A percentile compares a stretch with the other conserved stretches of the same genome.
These are phyloP conservation scores for Oostethus manadensis DNA, from an alignment of 2,113 vertebrate genomes.

Conservation along the genomic window DNA sequence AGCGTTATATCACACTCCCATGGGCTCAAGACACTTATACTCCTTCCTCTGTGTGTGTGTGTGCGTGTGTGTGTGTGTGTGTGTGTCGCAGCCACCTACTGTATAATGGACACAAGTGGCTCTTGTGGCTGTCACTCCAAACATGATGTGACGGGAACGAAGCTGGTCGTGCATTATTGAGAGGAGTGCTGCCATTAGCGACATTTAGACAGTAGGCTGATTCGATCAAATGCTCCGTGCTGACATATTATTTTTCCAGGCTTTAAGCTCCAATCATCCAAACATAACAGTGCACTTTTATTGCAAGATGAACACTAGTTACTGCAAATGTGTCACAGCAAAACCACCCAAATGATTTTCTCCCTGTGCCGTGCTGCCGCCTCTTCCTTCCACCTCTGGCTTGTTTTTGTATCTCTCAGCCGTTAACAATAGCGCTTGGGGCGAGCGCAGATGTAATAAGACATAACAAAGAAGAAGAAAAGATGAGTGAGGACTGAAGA, in stretches of 20 bases:
- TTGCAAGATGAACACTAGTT: slow-evolving; percentile 31
- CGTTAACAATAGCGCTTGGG: slow-evolving; percentile 53
- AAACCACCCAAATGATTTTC: slow-evolving; percentile 36
- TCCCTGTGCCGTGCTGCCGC: slow-evolving; percentile 20
- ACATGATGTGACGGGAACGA: slow-evolving; percentile 30
- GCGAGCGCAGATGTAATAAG: slow-evolving; percentile 57
- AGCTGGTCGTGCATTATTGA: slow-evolving; percentile 62
- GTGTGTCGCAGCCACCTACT: slow-evolving; percentile 6
- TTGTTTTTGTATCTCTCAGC: slow-evolving; percentile 52
- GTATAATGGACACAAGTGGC: slow-evolving; percentile 21
- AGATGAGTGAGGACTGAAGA: slow-evolving; percentile 58
- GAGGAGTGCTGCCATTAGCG: slow-evolving; percentile 55
- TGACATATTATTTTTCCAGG: neutral
- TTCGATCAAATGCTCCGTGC: slow-evolving; percentile 32
- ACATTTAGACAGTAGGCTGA: slow-evolving; percentile 56
- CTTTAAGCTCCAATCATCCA: slow-evolving; percentile 21
- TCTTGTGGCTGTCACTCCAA: slow-evolving; percentile 53
- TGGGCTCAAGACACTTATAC: neutral
- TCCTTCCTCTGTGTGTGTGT: neutral
- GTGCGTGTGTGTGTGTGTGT: too few species aligned
- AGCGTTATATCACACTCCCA: neutral
- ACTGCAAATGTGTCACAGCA: slow-evolving; percentile 30
- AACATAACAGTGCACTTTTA: slow-evolving; percentile 30
- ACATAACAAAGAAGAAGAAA: slow-evolving; percentile 50
- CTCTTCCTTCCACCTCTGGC: slow-evolving; percentile 20